A percentile compares a stretch with the other conserved stretches of the same genome.
Conservation (phyloP, 2,888 invertebrate genomes). For the Andrena bucephala region DNA sequence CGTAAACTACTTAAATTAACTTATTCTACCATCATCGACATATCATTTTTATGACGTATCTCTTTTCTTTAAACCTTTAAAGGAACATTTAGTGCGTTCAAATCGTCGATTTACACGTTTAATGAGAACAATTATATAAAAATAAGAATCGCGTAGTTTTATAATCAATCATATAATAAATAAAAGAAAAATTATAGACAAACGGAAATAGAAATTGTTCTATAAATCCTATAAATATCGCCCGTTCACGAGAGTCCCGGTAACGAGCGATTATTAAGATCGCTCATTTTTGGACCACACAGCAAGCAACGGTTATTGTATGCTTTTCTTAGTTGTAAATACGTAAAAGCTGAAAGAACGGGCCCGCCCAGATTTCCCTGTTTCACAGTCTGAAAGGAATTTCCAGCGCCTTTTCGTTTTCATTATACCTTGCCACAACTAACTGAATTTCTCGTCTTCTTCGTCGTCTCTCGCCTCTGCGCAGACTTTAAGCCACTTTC, state of each 20-base stretch:
- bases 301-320: slow-evolving; percentile 46
- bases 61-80: no score
- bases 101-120: no score
- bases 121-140: no score
- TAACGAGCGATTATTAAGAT: slow-evolving; percentile 4
- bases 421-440: slow-evolving; percentile 8
- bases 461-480: slow-evolving; percentile 16
- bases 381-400: slow-evolving; percentile 39
- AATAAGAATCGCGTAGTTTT: no score
- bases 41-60: no score
- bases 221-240: no score
- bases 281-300: slow-evolving; percentile 53
- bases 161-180: no score
- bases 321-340: slow-evolving; percentile 36
- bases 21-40: no score
- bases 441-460: slow-evolving; percentile 6
- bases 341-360: slow-evolving; percentile 44
- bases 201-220: no score
- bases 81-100: no score
- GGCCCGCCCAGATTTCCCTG: slow-evolving; percentile 29
- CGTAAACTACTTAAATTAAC: background rate
- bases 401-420: slow-evolving; percentile 1
- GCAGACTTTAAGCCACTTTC: slow-evolving; percentile 66
- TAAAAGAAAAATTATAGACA: no score
- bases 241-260: slow-evolving; percentile 46